These are phyloP conservation scores for Epicampocera succincta DNA, from an alignment of 2,888 invertebrate genomes.

Conservation along the genomic window DNA sequence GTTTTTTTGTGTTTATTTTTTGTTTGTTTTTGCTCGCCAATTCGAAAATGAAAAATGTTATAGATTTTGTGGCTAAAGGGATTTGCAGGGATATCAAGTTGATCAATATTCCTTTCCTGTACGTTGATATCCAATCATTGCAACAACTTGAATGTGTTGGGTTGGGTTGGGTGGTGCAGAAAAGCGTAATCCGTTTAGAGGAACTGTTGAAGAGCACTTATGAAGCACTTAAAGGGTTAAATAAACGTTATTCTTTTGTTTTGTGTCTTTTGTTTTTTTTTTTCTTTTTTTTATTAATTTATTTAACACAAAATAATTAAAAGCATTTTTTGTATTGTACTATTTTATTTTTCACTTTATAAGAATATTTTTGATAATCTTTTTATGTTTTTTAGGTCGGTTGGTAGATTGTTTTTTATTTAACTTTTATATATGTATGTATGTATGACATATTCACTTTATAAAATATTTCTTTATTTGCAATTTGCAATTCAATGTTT, in stretches of 20 bases:
- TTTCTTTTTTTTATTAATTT: neutral
- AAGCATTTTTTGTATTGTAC: neutral
- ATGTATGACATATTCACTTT: no score
- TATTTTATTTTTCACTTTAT: no score
- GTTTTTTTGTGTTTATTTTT: no score
- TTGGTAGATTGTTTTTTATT: no score
- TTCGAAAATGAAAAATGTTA: neutral
- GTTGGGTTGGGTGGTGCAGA: constrained; percentile 2
- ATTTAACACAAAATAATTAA: neutral
- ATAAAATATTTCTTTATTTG: no score
- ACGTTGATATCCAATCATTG: constrained; percentile 43
- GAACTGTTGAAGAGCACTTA: constrained; percentile 2
- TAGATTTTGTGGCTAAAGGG: neutral
- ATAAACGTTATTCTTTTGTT: no score
- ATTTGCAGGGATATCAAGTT: constrained; percentile 15
- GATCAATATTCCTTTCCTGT: constrained; percentile 57
- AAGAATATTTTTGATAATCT: no score
- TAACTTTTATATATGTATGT: no score
- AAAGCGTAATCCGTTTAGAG: constrained; percentile 28
- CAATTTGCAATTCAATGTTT: no score
- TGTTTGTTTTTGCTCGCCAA: neutral
- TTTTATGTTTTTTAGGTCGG: no score
- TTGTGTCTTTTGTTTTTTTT: neutral
- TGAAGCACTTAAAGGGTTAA: constrained; percentile 37
- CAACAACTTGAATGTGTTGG: constrained; percentile 20